Percentiles rank a stretch among this genome's conserved stretches.
Conservation (phyloP, 2,797 vertebrate species). For the Eremophila alpestris region DNA sequence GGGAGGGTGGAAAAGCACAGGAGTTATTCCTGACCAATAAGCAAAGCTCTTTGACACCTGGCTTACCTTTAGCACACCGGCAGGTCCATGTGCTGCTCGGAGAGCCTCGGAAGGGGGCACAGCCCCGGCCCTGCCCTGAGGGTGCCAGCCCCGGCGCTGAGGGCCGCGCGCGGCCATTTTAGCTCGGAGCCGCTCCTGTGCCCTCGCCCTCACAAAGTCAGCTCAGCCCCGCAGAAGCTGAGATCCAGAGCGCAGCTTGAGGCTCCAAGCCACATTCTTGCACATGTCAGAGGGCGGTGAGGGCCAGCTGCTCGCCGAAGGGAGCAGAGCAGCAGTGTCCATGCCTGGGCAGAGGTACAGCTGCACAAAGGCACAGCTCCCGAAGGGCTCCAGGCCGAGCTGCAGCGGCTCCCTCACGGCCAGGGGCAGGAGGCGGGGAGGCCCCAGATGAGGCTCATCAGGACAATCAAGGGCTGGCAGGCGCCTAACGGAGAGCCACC, state of each 20-base stretch:
- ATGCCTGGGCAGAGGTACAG: accelerated
- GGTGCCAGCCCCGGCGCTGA: accelerated
- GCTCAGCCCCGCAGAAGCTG: accelerated
- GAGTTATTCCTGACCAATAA: neutral
- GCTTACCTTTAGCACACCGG: accelerated
- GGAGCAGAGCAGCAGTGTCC: accelerated
- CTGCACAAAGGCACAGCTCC: accelerated
- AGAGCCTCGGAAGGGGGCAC: accelerated
- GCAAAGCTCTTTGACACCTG: neutral
- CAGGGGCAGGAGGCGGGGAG: accelerated
- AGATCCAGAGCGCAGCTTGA: neutral
- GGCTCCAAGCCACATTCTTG: accelerated
- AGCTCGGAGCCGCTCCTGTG: accelerated
- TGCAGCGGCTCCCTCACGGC: no score
- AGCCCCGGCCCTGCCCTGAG: accelerated
- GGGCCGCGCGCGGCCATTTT: accelerated
- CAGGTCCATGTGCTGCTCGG: accelerated
- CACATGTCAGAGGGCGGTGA: accelerated
- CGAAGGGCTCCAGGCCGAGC: accelerated
- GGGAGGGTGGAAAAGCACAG: neutral
- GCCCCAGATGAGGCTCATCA: neutral
- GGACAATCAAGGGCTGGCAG: neutral
- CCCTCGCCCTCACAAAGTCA: neutral
- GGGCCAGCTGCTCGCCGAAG: neutral
- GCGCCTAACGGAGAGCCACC: neutral